Evolutionary conservation across 2,888 invertebrate species (phyloP).

Genomic region (Ichneumoninae sp.): DNA sequence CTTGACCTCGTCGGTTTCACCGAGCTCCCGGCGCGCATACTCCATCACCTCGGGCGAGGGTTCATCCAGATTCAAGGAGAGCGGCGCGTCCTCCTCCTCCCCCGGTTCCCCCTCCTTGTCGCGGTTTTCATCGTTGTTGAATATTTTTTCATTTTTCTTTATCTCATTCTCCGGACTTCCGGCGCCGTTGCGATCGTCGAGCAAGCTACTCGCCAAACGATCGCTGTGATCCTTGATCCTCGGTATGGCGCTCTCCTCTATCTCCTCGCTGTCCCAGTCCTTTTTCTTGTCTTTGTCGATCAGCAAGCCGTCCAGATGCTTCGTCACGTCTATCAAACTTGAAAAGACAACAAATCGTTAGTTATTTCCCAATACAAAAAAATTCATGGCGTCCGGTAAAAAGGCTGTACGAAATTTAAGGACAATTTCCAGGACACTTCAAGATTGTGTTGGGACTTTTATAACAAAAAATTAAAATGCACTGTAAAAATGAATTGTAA

Average conservation of each 20-base stretch:
- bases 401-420: no score
- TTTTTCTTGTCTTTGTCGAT: conserved; percentile 64
- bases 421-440: no score
- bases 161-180: conserved; percentile 58
- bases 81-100: conserved; percentile 86
- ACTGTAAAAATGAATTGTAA: no score
- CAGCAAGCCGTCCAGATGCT: conserved; percentile 59
- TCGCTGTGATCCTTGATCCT: conserved; percentile 62
- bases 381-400: background rate
- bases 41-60: conserved; percentile 89
- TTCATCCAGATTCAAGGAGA: conserved; percentile 88
- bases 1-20: conserved; percentile 90
- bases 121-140: conserved; percentile 43
- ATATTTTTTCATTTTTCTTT: conserved; percentile 25
- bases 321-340: conserved; percentile 57
- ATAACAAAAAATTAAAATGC: no score
- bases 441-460: no score
- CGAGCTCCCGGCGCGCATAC: conserved; percentile 88
- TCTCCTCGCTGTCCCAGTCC: conserved; percentile 50
- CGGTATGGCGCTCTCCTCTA: conserved; percentile 48
- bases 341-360: conserved; percentile 3
- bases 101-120: conserved; percentile 68
- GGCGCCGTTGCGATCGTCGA: conserved; percentile 63
- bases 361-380: background rate
- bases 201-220: conserved; percentile 59